These are phyloP conservation scores for Gallinago jamesoni DNA, from an alignment of 2,113 vertebrate genomes.

Conservation along the genomic window DNA sequence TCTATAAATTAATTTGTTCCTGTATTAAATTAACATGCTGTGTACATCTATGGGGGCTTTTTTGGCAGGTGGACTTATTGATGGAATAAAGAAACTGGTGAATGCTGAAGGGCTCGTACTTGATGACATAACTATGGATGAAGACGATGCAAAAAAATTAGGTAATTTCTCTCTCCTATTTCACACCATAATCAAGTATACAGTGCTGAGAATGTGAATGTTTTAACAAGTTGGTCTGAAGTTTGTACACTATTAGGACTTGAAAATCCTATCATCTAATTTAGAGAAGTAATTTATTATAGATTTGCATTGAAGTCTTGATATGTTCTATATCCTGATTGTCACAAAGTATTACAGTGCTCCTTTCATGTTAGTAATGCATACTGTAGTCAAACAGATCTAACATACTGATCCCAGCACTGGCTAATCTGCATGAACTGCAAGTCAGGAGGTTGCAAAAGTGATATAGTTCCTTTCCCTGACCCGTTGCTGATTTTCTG, in stretches of 20 bases:
- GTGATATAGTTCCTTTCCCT: background rate
- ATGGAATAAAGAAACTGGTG: constrained; percentile 42
- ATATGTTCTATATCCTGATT: background rate
- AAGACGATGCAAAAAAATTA: constrained; percentile 38
- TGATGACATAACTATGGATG: constrained; percentile 38
- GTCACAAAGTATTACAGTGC: background rate
- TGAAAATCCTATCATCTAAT: background rate
- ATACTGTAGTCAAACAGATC: background rate
- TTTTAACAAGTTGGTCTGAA: background rate
- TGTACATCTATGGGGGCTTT: background rate
- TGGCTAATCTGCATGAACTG: background rate
- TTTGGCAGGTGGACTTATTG: constrained; percentile 46
- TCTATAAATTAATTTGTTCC: background rate
- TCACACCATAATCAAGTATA: background rate
- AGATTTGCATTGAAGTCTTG: background rate
- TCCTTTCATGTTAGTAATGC: background rate
- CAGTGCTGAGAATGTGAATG: background rate
- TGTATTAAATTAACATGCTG: background rate
- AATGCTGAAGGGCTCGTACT: constrained; percentile 48
- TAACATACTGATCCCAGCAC: background rate
- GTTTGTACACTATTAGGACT: background rate
- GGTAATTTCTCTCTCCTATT: constrained; percentile 14
- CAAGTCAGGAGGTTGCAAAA: background rate
- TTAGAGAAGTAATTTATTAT: background rate
- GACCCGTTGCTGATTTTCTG: background rate